Evolutionary conservation across 2,888 invertebrate genomes (phyloP).

Genomic region (Oxyscelio sp.): DNA sequence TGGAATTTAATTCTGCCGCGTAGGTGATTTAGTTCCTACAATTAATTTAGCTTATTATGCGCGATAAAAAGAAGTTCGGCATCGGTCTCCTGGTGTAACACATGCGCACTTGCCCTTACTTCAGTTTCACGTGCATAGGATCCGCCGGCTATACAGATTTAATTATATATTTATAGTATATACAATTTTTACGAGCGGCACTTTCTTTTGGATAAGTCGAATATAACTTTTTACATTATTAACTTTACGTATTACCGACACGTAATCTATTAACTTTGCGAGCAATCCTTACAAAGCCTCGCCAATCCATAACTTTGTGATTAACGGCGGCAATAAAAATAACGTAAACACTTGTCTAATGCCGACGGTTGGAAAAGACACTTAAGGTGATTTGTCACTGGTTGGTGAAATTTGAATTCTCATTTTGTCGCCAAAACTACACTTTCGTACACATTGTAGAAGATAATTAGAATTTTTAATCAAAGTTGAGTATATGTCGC

Average conservation of each 20-base stretch:
- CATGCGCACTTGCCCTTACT: not conserved
- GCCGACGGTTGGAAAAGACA: too few relatives aligned
- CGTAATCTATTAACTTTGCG: slow-evolving; percentile 22
- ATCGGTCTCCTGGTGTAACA: not conserved
- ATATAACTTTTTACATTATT: slow-evolving; percentile 23
- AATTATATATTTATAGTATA: slow-evolving; percentile 13
- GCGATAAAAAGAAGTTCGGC: not conserved
- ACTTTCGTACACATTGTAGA: too few relatives aligned
- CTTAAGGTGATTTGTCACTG: too few relatives aligned
- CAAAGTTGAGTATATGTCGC: too few relatives aligned
- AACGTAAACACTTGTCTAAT: too few relatives aligned
- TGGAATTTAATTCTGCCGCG: slow-evolving; percentile 5
- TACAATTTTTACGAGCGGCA: not conserved
- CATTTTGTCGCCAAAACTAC: too few relatives aligned
- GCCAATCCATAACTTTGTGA: too few relatives aligned
- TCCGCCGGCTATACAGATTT: not conserved
- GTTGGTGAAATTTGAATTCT: too few relatives aligned
- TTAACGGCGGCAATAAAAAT: too few relatives aligned
- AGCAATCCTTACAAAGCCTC: too few relatives aligned
- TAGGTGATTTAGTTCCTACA: slow-evolving; percentile 1
- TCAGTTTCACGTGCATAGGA: not conserved
- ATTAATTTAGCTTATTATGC: slow-evolving; percentile 13
- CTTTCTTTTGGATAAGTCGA: slow-evolving; percentile 23
- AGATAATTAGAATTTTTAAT: too few relatives aligned
- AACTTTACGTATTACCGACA: slow-evolving; percentile 18